Evolutionary conservation across 2,888 invertebrate species (phyloP), one percentile per base, ranked within the genome.

Genomic region (Tetragonula carbonaria): DNA sequence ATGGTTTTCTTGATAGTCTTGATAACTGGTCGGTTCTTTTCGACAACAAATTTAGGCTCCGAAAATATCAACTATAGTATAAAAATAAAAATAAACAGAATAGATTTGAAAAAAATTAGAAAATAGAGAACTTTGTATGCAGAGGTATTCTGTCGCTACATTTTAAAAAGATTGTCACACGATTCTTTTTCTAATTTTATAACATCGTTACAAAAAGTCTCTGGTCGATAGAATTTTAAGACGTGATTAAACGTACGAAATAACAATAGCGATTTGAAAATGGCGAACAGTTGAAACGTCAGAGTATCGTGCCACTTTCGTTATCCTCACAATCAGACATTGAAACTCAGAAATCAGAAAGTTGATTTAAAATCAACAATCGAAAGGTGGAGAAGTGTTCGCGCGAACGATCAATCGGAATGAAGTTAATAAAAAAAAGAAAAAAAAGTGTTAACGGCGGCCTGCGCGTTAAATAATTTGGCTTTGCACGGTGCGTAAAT

Each of bases 401-500:
- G 28, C 28, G 28, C 28, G 28, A 28, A 28, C 28, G 28, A 16
- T 28, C 11, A 33, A 21, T 33, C 65, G 38, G 38, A 16, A 14
- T 28, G 33, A 18, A 67, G 73, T 73, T 63, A 50, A 55, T 70
- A 63, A 79, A 80, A 82, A 33, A 33, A 33, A 23, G 23, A 23
- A 28, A 28, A 28, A 0, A 2, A 81, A 78, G 74, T 65, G 76
- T 82, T 77, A 28, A 33, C 80, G 50, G 23, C 13, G 67, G 57
- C 33, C 68, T 62, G 80, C 82, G 70, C 82, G 81, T 92, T 92
- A 91, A 92, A 92, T 91, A 90, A 86, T 87, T 33, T 90, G 86
- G 88, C 89, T 92, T 45, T 90, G 90, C 83, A 81, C 85, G 89
- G 82, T 71, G 87, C 84, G 88, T 90, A 90, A 90, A 90, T 90